These are phyloP conservation scores for Eulemur rubriventer DNA, from an alignment of 2,797 vertebrate genomes.

Conservation along the genomic window DNA sequence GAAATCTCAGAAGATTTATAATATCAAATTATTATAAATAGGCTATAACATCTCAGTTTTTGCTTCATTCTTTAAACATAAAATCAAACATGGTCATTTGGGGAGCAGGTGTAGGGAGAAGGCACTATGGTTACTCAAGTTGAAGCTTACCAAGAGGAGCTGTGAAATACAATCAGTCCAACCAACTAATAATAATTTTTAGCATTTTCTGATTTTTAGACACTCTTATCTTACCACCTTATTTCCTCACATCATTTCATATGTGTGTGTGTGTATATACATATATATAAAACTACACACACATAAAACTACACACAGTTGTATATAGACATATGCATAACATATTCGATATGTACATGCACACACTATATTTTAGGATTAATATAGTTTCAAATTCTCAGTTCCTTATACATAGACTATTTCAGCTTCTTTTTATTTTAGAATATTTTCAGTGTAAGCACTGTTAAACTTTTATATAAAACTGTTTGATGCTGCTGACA, in stretches of 20 bases:
- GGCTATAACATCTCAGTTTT: neutral
- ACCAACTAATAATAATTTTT: neutral
- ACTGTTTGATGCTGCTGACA: neutral
- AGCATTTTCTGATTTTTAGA: neutral
- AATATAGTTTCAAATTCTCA: neutral
- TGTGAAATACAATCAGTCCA: neutral
- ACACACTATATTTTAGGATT: neutral
- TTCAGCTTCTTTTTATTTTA: neutral
- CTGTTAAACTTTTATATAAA: neutral
- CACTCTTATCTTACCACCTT: neutral
- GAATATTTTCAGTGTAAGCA: neutral
- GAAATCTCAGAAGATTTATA: neutral
- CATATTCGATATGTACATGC: neutral
- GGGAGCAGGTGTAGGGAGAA: rapidly evolving
- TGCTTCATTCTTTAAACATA: neutral
- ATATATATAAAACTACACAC: neutral
- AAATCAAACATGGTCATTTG: neutral
- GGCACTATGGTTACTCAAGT: neutral
- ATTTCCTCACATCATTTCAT: neutral
- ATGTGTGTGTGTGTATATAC: too few species aligned
- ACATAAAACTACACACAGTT: neutral
- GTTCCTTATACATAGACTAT: neutral
- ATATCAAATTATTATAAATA: neutral
- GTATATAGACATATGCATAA: neutral
- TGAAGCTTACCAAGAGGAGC: neutral